Conservation (phyloP, 1,140 invertebrate genomes). For the Drosophila sucinea region DNA sequence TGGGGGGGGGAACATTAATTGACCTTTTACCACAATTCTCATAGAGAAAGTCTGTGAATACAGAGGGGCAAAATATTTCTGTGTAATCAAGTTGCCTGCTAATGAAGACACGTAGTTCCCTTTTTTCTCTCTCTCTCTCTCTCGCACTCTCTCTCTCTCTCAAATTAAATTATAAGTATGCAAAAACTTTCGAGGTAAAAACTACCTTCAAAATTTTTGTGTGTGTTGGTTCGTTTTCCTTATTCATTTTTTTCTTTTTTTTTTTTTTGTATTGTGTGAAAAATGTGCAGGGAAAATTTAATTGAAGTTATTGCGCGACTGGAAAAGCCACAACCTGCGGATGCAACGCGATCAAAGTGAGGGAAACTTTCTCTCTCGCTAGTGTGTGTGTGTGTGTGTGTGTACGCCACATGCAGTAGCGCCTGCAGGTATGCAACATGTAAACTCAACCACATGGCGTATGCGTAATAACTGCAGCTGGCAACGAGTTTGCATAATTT, state of each 20-base stretch:
- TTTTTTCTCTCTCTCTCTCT: not conserved
- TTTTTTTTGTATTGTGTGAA: slow-evolving; percentile 45
- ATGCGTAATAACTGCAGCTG: slow-evolving; percentile 69
- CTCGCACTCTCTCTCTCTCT: no score
- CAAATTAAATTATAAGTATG: slow-evolving; percentile 14
- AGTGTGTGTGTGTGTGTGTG: slow-evolving; percentile 40
- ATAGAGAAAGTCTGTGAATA: not conserved
- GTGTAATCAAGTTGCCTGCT: slow-evolving; percentile 22
- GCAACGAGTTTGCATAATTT: slow-evolving; percentile 74
- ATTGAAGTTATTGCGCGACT: slow-evolving; percentile 63
- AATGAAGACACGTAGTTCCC: slow-evolving; percentile 26
- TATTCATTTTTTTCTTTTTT: slow-evolving; percentile 10
- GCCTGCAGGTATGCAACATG: slow-evolving; percentile 30
- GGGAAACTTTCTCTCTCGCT: slow-evolving; percentile 53
- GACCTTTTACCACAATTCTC: not conserved
- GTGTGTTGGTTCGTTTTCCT: not conserved
- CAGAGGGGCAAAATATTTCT: not conserved
- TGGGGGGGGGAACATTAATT: not conserved
- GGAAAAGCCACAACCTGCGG: slow-evolving; percentile 49
- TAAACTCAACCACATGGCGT: slow-evolving; percentile 55
- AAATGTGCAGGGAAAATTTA: slow-evolving; percentile 66
- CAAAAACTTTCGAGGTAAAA: slow-evolving; percentile 14
- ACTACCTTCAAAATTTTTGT: slow-evolving; percentile 44
- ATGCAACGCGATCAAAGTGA: slow-evolving; percentile 28
- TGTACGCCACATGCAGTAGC: slow-evolving; percentile 33